Conservation (phyloP, 2,113 vertebrate genomes). For the Eonycteris spelaea region DNA sequence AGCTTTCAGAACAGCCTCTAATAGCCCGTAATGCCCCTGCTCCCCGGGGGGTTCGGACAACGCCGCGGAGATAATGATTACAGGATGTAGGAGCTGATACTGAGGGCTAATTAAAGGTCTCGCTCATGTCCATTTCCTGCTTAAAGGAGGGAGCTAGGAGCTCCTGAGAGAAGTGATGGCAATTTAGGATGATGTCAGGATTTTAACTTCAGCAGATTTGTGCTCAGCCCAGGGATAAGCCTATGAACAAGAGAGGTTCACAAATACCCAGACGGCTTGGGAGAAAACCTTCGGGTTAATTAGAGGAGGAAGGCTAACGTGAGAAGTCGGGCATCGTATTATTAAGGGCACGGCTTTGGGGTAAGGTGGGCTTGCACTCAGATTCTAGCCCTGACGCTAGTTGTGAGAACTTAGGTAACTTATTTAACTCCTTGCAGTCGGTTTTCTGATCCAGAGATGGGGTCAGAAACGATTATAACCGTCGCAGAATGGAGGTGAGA, state of each 20-base stretch:
- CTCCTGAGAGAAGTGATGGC: neutral
- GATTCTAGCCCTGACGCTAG: neutral
- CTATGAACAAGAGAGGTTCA: neutral
- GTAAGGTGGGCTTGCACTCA: neutral
- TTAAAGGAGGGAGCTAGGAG: constrained; percentile 4
- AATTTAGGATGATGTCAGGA: neutral
- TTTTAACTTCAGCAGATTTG: neutral
- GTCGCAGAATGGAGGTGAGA: neutral
- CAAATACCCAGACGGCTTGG: neutral
- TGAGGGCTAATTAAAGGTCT: constrained; percentile 61
- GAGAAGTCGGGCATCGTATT: neutral
- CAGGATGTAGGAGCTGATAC: constrained; percentile 56
- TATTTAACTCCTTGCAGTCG: neutral
- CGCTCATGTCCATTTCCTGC: constrained; percentile 40
- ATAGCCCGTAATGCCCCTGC: constrained; percentile 42
- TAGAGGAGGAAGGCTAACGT: neutral
- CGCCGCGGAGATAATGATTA: constrained; percentile 63
- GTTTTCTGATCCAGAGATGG: neutral
- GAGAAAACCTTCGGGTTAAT: neutral
- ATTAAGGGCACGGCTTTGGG: neutral
- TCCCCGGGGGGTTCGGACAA: constrained; percentile 47
- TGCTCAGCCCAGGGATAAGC: neutral
- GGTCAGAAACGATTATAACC: neutral
- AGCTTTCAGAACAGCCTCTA: constrained; percentile 52
- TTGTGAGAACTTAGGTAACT: neutral